Percentiles rank a stretch among this genome's conserved stretches.
These are phyloP conservation scores for Drosophila sechellia DNA, from an alignment of 1,140 invertebrate genomes.

Conservation along the genomic window DNA sequence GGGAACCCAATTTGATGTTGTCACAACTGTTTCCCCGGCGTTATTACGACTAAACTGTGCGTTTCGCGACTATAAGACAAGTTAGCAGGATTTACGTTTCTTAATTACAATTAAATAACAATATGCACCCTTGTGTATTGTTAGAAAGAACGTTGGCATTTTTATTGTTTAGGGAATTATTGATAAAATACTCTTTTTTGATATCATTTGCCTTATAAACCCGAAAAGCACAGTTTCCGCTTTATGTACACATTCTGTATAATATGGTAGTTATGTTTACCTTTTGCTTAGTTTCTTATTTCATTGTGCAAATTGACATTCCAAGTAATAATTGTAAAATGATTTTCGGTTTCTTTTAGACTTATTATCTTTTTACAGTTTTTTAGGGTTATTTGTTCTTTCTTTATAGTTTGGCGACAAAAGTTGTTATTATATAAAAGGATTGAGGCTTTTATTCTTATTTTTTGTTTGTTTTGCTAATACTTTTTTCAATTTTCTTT, in stretches of 20 bases:
- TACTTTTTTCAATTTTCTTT: conserved; percentile 30
- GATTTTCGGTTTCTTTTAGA: neutral
- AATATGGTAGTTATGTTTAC: conserved; percentile 4
- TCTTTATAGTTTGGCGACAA: conserved; percentile 24
- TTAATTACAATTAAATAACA: neutral
- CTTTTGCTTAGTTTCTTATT: conserved; percentile 8
- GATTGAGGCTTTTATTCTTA: conserved; percentile 15
- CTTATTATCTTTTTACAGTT: conserved; percentile 14
- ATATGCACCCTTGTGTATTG: too few species aligned
- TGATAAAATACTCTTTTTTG: neutral
- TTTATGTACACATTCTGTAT: conserved; percentile 30
- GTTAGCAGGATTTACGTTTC: neutral
- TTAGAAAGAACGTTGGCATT: too few species aligned
- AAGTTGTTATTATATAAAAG: conserved; percentile 30
- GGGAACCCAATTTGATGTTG: conserved; percentile 27
- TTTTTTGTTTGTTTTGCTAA: conserved; percentile 6
- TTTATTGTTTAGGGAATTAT: too few species aligned
- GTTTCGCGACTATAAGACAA: conserved; percentile 4
- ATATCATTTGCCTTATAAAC: conserved; percentile 1
- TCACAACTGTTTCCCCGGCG: conserved; percentile 2
- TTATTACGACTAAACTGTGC: conserved; percentile 8
- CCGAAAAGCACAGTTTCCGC: conserved; percentile 5
- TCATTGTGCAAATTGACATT: conserved; percentile 42
- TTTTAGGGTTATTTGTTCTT: neutral
- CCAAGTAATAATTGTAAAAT: conserved; percentile 21